Conservation (phyloP, 2,888 invertebrate genomes). For the Leucophenga montana region DNA sequence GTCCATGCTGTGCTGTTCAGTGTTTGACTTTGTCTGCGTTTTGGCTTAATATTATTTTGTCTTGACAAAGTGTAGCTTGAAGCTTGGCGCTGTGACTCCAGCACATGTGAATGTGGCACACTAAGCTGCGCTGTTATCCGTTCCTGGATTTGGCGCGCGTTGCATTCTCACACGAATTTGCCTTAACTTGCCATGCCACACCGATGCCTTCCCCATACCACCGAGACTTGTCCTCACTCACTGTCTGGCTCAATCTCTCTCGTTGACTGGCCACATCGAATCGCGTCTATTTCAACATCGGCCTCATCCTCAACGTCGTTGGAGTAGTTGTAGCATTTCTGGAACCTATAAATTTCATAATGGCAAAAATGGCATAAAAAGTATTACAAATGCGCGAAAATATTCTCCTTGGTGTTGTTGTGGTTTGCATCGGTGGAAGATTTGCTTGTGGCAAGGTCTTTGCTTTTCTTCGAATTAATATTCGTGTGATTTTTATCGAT, state of each 20-base stretch:
- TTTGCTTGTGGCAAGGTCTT: constrained; percentile 55
- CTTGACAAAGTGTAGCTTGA: constrained; percentile 30
- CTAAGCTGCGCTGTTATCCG: constrained; percentile 17
- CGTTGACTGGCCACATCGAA: neutral
- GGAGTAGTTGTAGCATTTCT: constrained; percentile 11
- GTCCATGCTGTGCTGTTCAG: neutral
- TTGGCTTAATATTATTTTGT: constrained; percentile 17
- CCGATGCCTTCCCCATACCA: neutral
- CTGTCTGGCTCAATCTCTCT: neutral
- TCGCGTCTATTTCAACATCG: neutral
- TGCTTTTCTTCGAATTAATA: constrained; percentile 67
- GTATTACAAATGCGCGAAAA: constrained; percentile 44
- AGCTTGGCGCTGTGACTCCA: neutral
- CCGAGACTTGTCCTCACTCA: neutral
- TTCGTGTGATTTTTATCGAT: constrained; percentile 70
- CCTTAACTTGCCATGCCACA: neutral
- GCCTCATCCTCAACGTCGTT: neutral
- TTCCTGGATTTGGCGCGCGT: constrained; percentile 25
- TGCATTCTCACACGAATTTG: constrained; percentile 27
- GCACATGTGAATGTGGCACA: constrained; percentile 27
- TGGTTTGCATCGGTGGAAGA: neutral
- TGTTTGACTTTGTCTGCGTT: constrained; percentile 6
- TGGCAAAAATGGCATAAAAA: constrained; percentile 41
- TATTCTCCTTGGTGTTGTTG: constrained; percentile 9
- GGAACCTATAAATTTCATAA: constrained; percentile 57